These are phyloP conservation scores for Zaprionus taronus DNA, from an alignment of 1,140 invertebrate genomes.

Conservation along the genomic window DNA sequence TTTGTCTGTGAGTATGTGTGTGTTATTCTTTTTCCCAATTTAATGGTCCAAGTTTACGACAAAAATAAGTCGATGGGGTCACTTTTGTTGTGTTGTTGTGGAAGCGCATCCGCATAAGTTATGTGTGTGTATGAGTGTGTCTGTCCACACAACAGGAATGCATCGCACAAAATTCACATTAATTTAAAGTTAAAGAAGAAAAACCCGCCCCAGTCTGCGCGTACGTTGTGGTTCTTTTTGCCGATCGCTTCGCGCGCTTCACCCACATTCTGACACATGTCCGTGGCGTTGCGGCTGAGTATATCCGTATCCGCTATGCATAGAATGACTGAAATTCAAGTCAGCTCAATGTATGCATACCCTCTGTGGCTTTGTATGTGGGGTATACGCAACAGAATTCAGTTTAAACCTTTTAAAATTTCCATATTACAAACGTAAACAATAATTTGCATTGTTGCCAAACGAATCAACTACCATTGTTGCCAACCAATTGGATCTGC, in stretches of 20 bases:
- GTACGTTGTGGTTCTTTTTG: conserved; percentile 2
- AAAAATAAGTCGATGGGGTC: conserved; percentile 52
- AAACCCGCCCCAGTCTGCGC: neutral
- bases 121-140: neutral
- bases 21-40: conserved; percentile 54
- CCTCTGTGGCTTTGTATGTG: neutral
- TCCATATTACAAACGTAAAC: neutral
- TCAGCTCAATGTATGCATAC: conserved; percentile 5
- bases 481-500: neutral
- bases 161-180: conserved; percentile 27
- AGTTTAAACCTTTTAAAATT: neutral
- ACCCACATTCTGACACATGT: conserved; percentile 37
- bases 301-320: conserved; percentile 29
- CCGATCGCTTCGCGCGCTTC: conserved; percentile 32
- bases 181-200: conserved; percentile 18
- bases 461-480: neutral
- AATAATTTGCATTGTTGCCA: neutral
- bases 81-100: conserved; percentile 17
- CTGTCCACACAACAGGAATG: conserved; percentile 29
- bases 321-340: conserved; percentile 15
- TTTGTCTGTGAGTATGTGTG: neutral
- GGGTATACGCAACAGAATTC: neutral
- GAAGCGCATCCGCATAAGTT: conserved; percentile 12
- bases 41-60: conserved; percentile 75
- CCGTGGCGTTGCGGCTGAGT: conserved; percentile 1